Evolutionary conservation across 30 jellyfish, hydroid and myxozoan species (phyloP).

Genomic region (Phacellophora camtschatica): DNA sequence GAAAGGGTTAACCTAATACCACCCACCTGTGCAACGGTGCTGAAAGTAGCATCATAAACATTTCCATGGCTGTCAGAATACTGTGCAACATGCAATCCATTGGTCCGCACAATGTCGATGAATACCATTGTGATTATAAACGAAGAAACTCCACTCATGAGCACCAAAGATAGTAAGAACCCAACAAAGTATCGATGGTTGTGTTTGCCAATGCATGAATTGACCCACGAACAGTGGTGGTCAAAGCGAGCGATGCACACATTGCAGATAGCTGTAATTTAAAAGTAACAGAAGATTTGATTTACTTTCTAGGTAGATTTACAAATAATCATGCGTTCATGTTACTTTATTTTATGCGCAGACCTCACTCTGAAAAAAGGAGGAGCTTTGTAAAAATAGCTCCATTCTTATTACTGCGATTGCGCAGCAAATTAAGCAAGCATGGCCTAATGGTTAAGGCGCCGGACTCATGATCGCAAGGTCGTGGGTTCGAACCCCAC

Average conservation of each 20-base stretch:
- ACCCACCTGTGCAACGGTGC: slow-evolving; percentile 76
- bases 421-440: too few species aligned
- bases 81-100: slow-evolving; percentile 54
- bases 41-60: slow-evolving; percentile 41
- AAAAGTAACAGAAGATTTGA: too few species aligned
- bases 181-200: slow-evolving; percentile 69
- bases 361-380: too few species aligned
- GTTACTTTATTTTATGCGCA: too few species aligned
- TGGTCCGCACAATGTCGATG: slow-evolving; percentile 43
- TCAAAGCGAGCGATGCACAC: slow-evolving; percentile 86
- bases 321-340: too few species aligned
- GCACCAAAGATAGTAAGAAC: slow-evolving; percentile 66
- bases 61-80: slow-evolving; percentile 68
- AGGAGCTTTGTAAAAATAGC: too few species aligned
- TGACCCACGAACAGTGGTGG: slow-evolving; percentile 95
- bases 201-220: slow-evolving; percentile 78
- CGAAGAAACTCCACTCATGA: slow-evolving; percentile 63
- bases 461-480: too few species aligned
- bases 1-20: neutral
- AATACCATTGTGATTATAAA: slow-evolving; percentile 81
- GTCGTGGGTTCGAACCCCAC: too few species aligned
- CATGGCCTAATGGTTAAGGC: too few species aligned
- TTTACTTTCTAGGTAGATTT: too few species aligned
- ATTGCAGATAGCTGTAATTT: slow-evolving; percentile 75
- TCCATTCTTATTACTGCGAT: too few species aligned